Percentiles rank a stretch among this genome's conserved stretches.
Evolutionary conservation across 2,797 vertebrate genomes (phyloP).

Genomic region (Agapornis canus): DNA sequence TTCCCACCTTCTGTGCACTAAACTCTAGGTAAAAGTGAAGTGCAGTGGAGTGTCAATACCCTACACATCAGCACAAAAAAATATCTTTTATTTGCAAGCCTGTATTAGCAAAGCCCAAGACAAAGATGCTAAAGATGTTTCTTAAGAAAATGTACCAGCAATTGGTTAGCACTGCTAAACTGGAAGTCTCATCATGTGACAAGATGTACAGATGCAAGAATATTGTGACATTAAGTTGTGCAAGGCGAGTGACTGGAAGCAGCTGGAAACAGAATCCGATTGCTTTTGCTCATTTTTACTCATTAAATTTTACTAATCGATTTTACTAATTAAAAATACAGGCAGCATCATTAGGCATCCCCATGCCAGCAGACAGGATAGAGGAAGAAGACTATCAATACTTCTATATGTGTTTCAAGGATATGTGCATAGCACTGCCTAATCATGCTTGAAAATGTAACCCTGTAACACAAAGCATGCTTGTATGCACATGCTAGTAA

Average conservation of each 20-base stretch:
- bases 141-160: not conserved
- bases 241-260: conserved; percentile 4
- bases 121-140: not conserved
- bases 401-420: not conserved
- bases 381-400: not conserved
- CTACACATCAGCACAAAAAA: not conserved
- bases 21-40: not conserved
- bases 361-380: not conserved
- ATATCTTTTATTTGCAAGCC: not conserved
- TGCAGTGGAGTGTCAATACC: not conserved
- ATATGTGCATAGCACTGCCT: not conserved
- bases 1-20: not conserved
- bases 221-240: not conserved
- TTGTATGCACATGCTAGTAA: conserved; percentile 14
- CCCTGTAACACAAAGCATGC: not conserved
- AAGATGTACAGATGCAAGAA: not conserved
- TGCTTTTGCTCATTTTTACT: not conserved
- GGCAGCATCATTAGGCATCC: not conserved
- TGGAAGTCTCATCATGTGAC: not conserved
- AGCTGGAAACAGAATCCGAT: not conserved
- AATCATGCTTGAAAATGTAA: conserved; percentile 6
- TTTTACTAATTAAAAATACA: not conserved
- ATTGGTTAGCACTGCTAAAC: not conserved
- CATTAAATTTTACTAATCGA: not conserved
- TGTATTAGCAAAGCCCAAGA: not conserved